phyloP scores from a whole-genome alignment of 1,140 invertebrate genomes.

The Calephelis nemesis region DNA sequence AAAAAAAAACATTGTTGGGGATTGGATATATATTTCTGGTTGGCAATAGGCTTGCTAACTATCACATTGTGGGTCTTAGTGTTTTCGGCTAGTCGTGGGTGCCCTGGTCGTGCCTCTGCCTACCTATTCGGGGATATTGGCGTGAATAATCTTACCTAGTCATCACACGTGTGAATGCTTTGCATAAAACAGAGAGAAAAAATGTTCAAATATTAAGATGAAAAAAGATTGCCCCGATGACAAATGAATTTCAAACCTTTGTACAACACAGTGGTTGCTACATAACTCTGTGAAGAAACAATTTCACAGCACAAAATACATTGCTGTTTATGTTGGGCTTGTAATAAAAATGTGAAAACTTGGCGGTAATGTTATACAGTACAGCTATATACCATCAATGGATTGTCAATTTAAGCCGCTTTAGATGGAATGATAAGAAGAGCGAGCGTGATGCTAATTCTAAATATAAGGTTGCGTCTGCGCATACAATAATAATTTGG shows the following conservation, averaged over 20 bases:
- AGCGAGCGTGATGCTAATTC: constrained; percentile 60
- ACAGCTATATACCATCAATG: constrained; percentile 23
- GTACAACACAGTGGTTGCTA: constrained; percentile 37
- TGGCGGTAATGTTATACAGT: constrained; percentile 23
- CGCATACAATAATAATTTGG: constrained; percentile 44
- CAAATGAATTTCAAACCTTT: constrained; percentile 61
- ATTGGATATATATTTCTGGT: too few relatives aligned
- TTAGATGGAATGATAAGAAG: constrained; percentile 64
- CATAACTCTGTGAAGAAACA: constrained; percentile 20
- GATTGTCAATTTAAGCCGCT: constrained; percentile 55
- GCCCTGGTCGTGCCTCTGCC: too few relatives aligned
- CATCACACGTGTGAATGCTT: too few relatives aligned
- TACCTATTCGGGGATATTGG: too few relatives aligned
- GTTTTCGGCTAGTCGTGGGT: too few relatives aligned
- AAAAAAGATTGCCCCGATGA: constrained; percentile 40
- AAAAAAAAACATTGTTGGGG: too few relatives aligned
- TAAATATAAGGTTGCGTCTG: constrained; percentile 55
- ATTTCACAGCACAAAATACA: constrained; percentile 36
- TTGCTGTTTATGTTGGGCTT: constrained; percentile 32
- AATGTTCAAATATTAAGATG: constrained; percentile 6
- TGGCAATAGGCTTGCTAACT: too few relatives aligned
- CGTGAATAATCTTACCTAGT: too few relatives aligned
- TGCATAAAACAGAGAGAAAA: constrained; percentile 12
- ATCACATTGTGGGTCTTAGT: too few relatives aligned
- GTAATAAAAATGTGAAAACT: constrained; percentile 10